Base-by-base conservation (phyloP, 37 sponge, comb jelly and placozoan genomes). In the Crambe crambe region DNA sequence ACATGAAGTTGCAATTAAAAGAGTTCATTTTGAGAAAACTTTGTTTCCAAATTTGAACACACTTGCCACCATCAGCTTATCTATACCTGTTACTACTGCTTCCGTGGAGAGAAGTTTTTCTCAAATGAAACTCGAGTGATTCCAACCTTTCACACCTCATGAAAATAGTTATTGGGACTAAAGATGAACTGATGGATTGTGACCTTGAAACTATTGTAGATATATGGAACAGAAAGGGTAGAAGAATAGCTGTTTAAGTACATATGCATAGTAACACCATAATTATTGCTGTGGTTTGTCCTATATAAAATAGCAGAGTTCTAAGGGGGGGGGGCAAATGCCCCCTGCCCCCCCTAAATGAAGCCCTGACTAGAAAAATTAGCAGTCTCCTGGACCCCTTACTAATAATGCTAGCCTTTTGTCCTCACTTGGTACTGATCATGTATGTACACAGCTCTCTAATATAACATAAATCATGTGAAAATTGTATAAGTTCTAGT, bases 101-200 rank as follows among this genome's bases (percentile, higher is more conserved):
- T 87, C 88, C 35, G 87, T 86, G 30, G 87, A 80, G 51, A 78
- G 87, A 71, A 86, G 80, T 43, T 86, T 80, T 56, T 88, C 82
- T 43, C 79, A 83, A 64, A 83, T 89, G 89, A 82, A 89, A 23
- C 32, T 89, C 51, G 6, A 15, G 73, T 40, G 73, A 39, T 72
- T 39, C 40, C 27, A 78, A 42, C 42, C 68, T 78, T 25, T 78
- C 79, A 26, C 39, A 8, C 35, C 67, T 78, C 9, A 78, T 78
- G 79, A 78, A 78, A 37, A 78, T 78, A 27, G 79, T 65, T 37
- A 78, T 78, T 37, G 79, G 64, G 79, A 23, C 79, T 40, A 63
- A 63, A 42, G 68, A 78, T 37, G 12, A 65, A 65, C 68, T 78
- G 2, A 39, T 37, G 22, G 79, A 78, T 3, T 26, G 20, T 38